Percentiles rank a stretch among this genome's conserved stretches.
Conservation (phyloP, 2,888 invertebrate species). For the Homarus gammarus region DNA sequence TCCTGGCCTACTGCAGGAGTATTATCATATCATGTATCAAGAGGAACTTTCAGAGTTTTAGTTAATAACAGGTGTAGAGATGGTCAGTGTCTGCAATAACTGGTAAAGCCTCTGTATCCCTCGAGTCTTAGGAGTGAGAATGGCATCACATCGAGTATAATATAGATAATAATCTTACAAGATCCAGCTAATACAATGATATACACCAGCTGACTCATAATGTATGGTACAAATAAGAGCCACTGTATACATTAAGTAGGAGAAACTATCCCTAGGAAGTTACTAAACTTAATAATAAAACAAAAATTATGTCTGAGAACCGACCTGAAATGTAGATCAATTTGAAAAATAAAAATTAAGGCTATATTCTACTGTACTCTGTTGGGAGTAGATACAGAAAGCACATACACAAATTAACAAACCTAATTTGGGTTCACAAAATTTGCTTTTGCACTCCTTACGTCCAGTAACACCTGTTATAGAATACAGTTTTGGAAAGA, state of each 20-base stretch:
- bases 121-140: too few relatives aligned
- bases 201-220: not conserved
- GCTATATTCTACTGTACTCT: not conserved
- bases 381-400: not conserved
- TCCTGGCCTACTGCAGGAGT: too few relatives aligned
- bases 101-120: too few relatives aligned
- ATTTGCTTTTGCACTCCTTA: constrained; percentile 6
- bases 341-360: too few relatives aligned
- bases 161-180: too few relatives aligned
- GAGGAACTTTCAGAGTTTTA: too few relatives aligned
- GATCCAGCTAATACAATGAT: not conserved
- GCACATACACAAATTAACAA: not conserved
- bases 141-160: too few relatives aligned
- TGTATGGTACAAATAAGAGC: not conserved
- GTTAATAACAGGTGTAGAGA: too few relatives aligned
- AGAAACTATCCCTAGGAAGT: not conserved
- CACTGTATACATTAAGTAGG: not conserved
- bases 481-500: not conserved
- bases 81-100: too few relatives aligned
- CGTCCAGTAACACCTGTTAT: not conserved
- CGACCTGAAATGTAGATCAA: too few relatives aligned
- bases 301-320: not conserved
- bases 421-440: not conserved
- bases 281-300: not conserved
- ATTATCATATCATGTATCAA: too few relatives aligned